Conservation (phyloP, 2,888 invertebrate species). For the Pheosia gnoma region DNA sequence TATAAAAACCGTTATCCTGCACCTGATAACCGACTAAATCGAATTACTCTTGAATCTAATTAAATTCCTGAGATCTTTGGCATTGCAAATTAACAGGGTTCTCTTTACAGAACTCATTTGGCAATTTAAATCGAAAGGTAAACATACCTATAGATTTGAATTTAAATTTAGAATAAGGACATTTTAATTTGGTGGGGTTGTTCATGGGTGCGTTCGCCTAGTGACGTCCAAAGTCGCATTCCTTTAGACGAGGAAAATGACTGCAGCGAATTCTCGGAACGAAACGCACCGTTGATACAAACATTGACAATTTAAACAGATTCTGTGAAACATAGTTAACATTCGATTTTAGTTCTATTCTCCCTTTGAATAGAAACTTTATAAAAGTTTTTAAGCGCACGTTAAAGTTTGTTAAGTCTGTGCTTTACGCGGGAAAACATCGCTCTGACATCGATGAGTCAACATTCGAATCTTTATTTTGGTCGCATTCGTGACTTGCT, state of each 20-base stretch:
- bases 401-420: constrained; percentile 33
- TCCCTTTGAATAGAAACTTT: constrained; percentile 21
- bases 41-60: constrained; percentile 9
- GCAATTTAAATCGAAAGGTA: background rate
- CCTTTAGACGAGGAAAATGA: constrained; percentile 76
- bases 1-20: constrained; percentile 55
- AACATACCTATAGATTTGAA: constrained; percentile 26
- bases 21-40: constrained; percentile 43
- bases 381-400: constrained; percentile 12
- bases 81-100: constrained; percentile 16
- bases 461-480: constrained; percentile 60
- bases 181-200: constrained; percentile 37
- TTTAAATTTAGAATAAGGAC: constrained; percentile 38
- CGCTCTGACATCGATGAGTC: constrained; percentile 62
- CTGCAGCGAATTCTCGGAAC: constrained; percentile 63
- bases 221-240: constrained; percentile 75
- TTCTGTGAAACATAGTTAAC: constrained; percentile 13
- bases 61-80: constrained; percentile 5
- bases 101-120: constrained; percentile 23
- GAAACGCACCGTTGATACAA: constrained; percentile 75
- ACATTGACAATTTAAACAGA: constrained; percentile 47
- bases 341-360: constrained; percentile 35
- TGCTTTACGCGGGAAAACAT: constrained; percentile 71
- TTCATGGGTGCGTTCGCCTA: constrained; percentile 49
- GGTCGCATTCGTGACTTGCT: constrained; percentile 61